phyloP scores from a whole-genome alignment of 2,797 vertebrate species.

The Echiichthys vipera region DNA sequence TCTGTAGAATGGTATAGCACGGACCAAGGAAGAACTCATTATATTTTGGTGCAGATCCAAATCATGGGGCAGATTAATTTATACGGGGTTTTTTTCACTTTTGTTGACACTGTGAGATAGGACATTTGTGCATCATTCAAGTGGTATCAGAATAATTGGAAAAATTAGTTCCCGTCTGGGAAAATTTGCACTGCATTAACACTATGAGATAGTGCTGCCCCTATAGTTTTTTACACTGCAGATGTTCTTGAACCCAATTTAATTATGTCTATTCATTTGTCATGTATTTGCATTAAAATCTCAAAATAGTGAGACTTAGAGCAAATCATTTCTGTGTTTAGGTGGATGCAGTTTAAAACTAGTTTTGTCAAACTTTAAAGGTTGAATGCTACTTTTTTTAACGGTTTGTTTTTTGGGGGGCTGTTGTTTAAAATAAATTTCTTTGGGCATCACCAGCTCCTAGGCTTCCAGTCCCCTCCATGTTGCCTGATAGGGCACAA shows the following conservation, averaged over 20 bases:
- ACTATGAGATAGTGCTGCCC: too few species aligned
- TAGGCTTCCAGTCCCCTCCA: neutral
- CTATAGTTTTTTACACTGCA: too few species aligned
- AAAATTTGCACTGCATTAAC: too few species aligned
- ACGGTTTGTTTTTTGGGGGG: neutral
- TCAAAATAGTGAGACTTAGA: neutral
- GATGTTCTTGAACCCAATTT: neutral
- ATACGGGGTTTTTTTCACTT: too few species aligned
- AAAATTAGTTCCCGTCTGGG: too few species aligned
- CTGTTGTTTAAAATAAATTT: slow-evolving; percentile 35
- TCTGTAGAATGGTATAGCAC: too few species aligned
- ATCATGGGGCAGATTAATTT: too few species aligned
- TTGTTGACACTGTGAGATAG: too few species aligned
- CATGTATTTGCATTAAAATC: neutral
- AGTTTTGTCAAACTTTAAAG: neutral
- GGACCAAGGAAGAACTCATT: too few species aligned
- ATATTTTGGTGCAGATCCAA: too few species aligned
- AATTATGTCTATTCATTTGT: neutral
- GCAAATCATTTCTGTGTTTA: neutral
- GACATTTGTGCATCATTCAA: too few species aligned
- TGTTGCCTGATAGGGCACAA: slow-evolving; percentile 41
- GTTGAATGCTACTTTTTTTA: neutral
- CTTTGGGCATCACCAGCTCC: slow-evolving; percentile 9
- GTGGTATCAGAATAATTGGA: too few species aligned
- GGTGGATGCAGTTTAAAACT: neutral